Conservation (phyloP, 2,888 invertebrate genomes). For the Euplexia lucipara region DNA sequence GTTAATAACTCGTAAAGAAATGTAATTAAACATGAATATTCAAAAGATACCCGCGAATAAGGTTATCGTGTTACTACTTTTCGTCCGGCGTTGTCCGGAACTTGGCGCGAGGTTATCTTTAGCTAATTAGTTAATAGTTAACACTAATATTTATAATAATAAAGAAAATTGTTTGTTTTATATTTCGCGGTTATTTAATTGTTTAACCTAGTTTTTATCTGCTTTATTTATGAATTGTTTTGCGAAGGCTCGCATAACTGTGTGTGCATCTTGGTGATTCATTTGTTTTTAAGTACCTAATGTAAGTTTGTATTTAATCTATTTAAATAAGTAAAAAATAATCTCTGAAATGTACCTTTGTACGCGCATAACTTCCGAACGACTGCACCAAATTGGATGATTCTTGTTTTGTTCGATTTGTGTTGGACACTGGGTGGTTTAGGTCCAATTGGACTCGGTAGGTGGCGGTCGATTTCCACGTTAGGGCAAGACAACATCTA, state of each 20-base stretch:
- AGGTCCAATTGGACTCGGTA: too few relatives aligned
- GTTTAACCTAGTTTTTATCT: slow-evolving; percentile 47
- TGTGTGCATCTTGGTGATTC: background rate
- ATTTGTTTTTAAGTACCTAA: background rate
- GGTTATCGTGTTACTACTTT: slow-evolving; percentile 40
- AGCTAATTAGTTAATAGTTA: slow-evolving; percentile 33
- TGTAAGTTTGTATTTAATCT: too few relatives aligned
- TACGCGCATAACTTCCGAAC: too few relatives aligned
- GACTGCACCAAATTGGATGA: too few relatives aligned
- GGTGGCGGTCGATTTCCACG: too few relatives aligned
- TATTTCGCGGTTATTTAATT: slow-evolving; percentile 43
- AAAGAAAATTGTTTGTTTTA: slow-evolving; percentile 27
- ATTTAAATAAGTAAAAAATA: too few relatives aligned
- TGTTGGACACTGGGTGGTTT: too few relatives aligned
- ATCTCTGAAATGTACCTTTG: too few relatives aligned
- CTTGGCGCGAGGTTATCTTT: slow-evolving; percentile 42
- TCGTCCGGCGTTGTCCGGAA: slow-evolving; percentile 53
- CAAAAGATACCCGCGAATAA: slow-evolving; percentile 41
- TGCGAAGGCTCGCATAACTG: slow-evolving; percentile 17
- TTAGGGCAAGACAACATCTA: too few relatives aligned
- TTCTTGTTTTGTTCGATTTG: too few relatives aligned
- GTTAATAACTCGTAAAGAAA: slow-evolving; percentile 60
- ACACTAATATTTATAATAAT: slow-evolving; percentile 25
- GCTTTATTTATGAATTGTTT: slow-evolving; percentile 4
- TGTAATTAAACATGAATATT: slow-evolving; percentile 56